Percentiles rank a stretch among this genome's conserved stretches.
phyloP scores from a whole-genome alignment of 2,113 vertebrate species.

The Phrynocephalus versicolor region DNA sequence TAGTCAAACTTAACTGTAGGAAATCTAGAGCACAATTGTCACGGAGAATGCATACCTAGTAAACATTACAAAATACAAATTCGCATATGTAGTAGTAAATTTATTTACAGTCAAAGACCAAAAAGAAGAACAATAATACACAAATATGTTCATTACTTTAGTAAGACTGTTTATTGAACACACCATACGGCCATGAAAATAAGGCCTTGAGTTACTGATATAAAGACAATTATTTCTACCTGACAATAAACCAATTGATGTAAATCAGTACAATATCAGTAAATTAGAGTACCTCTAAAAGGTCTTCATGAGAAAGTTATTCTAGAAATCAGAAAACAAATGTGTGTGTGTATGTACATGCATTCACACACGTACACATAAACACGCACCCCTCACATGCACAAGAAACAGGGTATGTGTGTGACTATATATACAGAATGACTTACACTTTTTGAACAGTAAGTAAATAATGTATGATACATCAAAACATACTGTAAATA shows the following conservation, averaged over 20 bases:
- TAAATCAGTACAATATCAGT: too few species aligned
- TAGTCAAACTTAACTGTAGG: not conserved
- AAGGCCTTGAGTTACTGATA: constrained; percentile 51
- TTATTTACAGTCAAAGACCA: too few species aligned
- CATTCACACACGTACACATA: too few species aligned
- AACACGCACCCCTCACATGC: too few species aligned
- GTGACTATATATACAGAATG: not conserved
- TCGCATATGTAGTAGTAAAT: too few species aligned
- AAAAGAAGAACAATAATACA: too few species aligned
- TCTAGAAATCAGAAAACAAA: not conserved
- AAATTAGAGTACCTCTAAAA: not conserved
- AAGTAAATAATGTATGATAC: not conserved
- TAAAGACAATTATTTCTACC: constrained; percentile 53
- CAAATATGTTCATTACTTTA: constrained; percentile 50
- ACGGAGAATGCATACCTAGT: constrained; percentile 58
- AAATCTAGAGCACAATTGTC: constrained; percentile 41
- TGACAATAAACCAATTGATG: constrained; percentile 42
- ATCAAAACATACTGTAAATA: too few species aligned
- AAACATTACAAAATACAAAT: constrained; percentile 61
- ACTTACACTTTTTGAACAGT: not conserved
- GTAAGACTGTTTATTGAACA: constrained; percentile 57
- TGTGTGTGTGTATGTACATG: not conserved
- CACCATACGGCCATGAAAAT: constrained; percentile 57
- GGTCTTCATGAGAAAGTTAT: constrained; percentile 22
- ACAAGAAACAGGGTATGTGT: not conserved